These are phyloP conservation scores for Hormaphis cornu DNA, from an alignment of 1,140 invertebrate species.

Conservation along the genomic window DNA sequence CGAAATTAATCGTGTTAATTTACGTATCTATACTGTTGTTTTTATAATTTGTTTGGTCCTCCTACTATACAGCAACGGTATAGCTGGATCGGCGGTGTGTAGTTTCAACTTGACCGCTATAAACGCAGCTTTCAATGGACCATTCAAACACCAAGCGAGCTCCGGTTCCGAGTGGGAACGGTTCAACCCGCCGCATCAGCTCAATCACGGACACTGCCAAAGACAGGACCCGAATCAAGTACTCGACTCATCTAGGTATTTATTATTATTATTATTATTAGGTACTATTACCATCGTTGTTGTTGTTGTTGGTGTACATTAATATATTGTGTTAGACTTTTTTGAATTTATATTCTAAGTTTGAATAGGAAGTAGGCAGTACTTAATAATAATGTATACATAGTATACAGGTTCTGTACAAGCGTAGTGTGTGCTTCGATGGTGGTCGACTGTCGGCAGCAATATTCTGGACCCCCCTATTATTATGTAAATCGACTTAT, in stretches of 20 bases:
- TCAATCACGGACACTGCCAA: conserved; percentile 35
- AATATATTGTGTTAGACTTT: background rate
- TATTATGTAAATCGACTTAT: background rate
- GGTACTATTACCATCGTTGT: background rate
- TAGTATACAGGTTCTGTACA: background rate
- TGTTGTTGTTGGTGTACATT: background rate
- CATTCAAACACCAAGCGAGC: conserved; percentile 75
- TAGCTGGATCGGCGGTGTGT: conserved; percentile 87
- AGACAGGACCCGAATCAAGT: conserved; percentile 19
- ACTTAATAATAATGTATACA: background rate
- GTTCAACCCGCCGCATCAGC: conserved; percentile 43
- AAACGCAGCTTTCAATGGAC: conserved; percentile 69
- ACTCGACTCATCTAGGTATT: conserved; percentile 20
- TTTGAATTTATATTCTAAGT: too few relatives aligned
- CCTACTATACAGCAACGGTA: conserved; percentile 72
- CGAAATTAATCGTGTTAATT: too few relatives aligned
- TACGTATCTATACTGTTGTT: too few relatives aligned
- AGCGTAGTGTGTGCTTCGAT: background rate
- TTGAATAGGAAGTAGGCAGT: too few relatives aligned
- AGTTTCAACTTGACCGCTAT: conserved; percentile 80
- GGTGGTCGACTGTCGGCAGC: background rate
- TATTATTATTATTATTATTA: too few relatives aligned
- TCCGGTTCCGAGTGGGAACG: conserved; percentile 63
- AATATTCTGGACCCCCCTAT: background rate
- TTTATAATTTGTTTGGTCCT: too few relatives aligned